phyloP scores from a whole-genome alignment of 2,797 vertebrate species.

The Setipinna tenuifilis region DNA sequence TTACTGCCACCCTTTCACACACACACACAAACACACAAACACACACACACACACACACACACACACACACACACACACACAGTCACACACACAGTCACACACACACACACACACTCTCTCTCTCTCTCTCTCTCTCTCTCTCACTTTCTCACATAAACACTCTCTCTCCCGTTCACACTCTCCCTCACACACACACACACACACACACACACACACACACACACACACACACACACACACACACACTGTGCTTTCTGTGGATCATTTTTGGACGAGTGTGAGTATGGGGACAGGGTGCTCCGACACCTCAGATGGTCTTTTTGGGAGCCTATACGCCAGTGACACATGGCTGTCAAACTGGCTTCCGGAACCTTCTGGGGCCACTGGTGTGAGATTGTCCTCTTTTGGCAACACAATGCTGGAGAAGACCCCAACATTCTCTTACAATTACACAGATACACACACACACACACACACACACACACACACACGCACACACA shows the following conservation, averaged over 20 bases:
- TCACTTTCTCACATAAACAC: too few species aligned
- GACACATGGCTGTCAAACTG: slow-evolving; percentile 1
- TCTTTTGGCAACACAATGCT: neutral
- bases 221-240: slow-evolving; percentile 10
- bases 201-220: slow-evolving; percentile 21
- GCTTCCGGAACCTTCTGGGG: neutral
- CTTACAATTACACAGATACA: neutral
- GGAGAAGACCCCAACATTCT: neutral
- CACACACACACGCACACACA: neutral
- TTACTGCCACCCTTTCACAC: neutral
- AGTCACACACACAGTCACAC: neutral
- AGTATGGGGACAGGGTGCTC: neutral
- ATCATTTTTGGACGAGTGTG: neutral
- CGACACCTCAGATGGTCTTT: slow-evolving; percentile 11
- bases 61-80: slow-evolving; percentile 24
- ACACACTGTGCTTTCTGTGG: neutral
- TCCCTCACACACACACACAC: neutral
- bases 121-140: too few species aligned
- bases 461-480: neutral
- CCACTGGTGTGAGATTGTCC: neutral
- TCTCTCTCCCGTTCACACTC: too few species aligned
- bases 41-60: slow-evolving; percentile 19
- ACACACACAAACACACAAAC: neutral
- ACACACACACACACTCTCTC: too few species aligned
- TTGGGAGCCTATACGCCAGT: neutral